Evolutionary conservation across 2,888 invertebrate genomes (phyloP).

Genomic region (Ornithoptera alexandrae): DNA sequence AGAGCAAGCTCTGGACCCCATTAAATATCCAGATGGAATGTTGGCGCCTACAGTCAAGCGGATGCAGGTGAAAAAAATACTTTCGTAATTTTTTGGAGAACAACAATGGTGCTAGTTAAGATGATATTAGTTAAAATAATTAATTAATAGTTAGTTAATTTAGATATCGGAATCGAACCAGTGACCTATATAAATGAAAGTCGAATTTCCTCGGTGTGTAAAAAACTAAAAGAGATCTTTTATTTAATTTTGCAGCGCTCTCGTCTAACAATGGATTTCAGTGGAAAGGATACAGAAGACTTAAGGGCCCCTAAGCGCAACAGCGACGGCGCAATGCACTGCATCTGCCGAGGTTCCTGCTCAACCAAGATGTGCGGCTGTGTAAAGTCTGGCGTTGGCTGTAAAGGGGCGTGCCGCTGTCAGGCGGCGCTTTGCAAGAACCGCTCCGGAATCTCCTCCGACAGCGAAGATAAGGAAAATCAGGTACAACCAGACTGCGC

Average conservation of each 20-base stretch:
- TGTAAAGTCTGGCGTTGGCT: slow-evolving; percentile 69
- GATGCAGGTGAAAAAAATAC: slow-evolving; percentile 53
- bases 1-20: slow-evolving; percentile 54
- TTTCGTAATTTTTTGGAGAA: not conserved
- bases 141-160: not conserved
- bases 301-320: slow-evolving; percentile 70
- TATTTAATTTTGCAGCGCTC: slow-evolving; percentile 60
- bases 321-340: slow-evolving; percentile 80
- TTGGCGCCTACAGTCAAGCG: slow-evolving; percentile 82
- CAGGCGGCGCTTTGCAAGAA: slow-evolving; percentile 66
- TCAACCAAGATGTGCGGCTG: slow-evolving; percentile 81
- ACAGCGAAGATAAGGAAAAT: slow-evolving; percentile 68
- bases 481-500: slow-evolving; percentile 30
- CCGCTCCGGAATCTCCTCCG: slow-evolving; percentile 43
- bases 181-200: not conserved
- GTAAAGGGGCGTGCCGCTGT: slow-evolving; percentile 78
- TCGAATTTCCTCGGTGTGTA: not conserved
- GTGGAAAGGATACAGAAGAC: slow-evolving; percentile 23
- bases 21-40: slow-evolving; percentile 84
- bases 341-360: slow-evolving; percentile 82
- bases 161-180: not conserved
- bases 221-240: not conserved
- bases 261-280: slow-evolving; percentile 66
- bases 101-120: not conserved
- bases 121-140: too few species aligned